phyloP scores from a whole-genome alignment of 2,888 invertebrate species.

The Sphinx pinastri region DNA sequence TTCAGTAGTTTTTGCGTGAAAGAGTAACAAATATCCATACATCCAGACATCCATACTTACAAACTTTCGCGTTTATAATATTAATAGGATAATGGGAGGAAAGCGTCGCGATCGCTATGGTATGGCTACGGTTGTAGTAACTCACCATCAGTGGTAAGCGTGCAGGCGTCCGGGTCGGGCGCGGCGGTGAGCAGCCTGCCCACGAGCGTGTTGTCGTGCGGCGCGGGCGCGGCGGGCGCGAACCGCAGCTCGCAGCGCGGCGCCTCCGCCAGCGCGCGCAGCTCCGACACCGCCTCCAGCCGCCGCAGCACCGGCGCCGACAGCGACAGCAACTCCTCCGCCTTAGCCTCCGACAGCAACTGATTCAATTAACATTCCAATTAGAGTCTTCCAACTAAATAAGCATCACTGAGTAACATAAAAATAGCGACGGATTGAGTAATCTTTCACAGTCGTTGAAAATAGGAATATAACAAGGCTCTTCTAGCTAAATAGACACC shows the following conservation, averaged over 20 bases:
- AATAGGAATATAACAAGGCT: too few relatives aligned
- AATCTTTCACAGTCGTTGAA: too few relatives aligned
- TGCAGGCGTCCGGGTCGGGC: conserved; percentile 84
- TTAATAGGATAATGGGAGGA: too few relatives aligned
- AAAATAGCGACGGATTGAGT: too few relatives aligned
- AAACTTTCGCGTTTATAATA: too few relatives aligned
- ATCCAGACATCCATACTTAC: too few relatives aligned
- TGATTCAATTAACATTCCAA: conserved; percentile 44
- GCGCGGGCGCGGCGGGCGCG: conserved; percentile 61
- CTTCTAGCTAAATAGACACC: too few relatives aligned
- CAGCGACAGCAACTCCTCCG: conserved; percentile 88
- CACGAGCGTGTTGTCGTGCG: conserved; percentile 63
- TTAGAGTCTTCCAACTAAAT: background rate
- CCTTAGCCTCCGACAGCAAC: conserved; percentile 86
- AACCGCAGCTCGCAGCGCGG: conserved; percentile 67
- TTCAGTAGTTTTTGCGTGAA: too few relatives aligned
- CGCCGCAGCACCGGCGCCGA: conserved; percentile 86
- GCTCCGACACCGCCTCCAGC: conserved; percentile 85
- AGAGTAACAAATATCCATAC: too few relatives aligned
- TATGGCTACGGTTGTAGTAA: too few relatives aligned
- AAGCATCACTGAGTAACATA: too few relatives aligned
- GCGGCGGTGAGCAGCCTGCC: conserved; percentile 83
- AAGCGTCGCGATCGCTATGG: too few relatives aligned
- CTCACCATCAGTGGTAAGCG: conserved; percentile 83
- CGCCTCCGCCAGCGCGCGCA: conserved; percentile 65